A percentile compares a stretch with the other conserved stretches of the same genome.
phyloP scores from a whole-genome alignment of 2,888 invertebrate species.

The Sminthurides aquaticus region DNA sequence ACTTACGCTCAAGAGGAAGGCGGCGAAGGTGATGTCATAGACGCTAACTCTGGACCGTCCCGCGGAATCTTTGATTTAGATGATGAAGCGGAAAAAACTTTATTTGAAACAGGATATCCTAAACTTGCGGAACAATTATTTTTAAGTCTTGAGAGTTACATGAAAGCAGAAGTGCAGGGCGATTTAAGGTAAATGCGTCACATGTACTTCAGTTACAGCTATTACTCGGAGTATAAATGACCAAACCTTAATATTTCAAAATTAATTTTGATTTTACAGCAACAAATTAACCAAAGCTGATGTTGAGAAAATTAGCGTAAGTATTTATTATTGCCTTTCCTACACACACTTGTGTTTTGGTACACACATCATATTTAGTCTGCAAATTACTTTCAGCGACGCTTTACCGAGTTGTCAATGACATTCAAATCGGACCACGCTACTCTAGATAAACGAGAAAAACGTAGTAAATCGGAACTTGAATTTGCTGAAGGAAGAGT shows the following conservation, averaged over 20 bases:
- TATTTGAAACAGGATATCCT: conserved; percentile 34
- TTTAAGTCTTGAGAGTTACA: conserved; percentile 29
- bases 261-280: not conserved
- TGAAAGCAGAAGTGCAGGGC: conserved; percentile 2
- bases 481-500: conserved; percentile 34
- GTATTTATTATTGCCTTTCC: conserved; percentile 6
- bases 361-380: too few species aligned
- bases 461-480: conserved; percentile 25
- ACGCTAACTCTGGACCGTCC: conserved; percentile 17
- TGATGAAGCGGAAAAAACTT: conserved; percentile 39
- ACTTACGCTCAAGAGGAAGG: conserved; percentile 38
- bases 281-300: not conserved
- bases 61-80: conserved; percentile 29
- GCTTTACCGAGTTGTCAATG: conserved; percentile 37
- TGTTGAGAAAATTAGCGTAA: conserved; percentile 17
- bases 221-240: too few species aligned
- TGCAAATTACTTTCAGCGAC: too few species aligned
- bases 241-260: too few species aligned
- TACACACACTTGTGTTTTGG: not conserved
- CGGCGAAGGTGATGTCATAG: conserved; percentile 24
- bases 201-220: not conserved
- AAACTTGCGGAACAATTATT: conserved; percentile 36
- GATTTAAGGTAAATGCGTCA: not conserved
- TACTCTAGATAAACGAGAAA: conserved; percentile 27
- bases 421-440: conserved; percentile 39